Conservation (phyloP, 2,888 invertebrate genomes). For the Agriotes lineatus region DNA sequence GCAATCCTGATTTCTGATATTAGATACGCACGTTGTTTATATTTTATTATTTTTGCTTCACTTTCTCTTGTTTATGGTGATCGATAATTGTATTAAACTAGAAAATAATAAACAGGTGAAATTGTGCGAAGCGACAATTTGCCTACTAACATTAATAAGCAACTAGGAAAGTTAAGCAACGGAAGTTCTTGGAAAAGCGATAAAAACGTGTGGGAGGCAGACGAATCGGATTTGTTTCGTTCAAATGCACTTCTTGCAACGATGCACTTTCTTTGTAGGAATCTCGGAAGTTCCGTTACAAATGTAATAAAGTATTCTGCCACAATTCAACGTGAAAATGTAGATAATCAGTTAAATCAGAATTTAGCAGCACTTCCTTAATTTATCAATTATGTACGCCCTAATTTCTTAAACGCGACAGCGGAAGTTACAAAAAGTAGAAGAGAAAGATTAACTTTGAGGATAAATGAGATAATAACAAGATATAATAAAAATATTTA, state of each 20-base stretch:
- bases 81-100: neutral
- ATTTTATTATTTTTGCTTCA: conserved; percentile 4
- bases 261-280: conserved; percentile 11
- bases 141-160: conserved; percentile 4
- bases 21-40: neutral
- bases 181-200: neutral
- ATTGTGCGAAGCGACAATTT: neutral
- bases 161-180: neutral
- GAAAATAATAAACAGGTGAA: conserved; percentile 8
- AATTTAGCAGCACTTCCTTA: no score
- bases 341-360: neutral
- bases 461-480: no score
- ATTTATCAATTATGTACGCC: no score
- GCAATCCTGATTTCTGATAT: neutral
- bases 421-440: no score
- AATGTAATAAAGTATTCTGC: neutral
- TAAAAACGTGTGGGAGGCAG: neutral
- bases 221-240: conserved; percentile 8
- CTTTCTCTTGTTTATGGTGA: conserved; percentile 1
- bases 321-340: conserved; percentile 1
- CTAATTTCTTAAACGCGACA: no score
- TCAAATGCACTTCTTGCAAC: conserved; percentile 10
- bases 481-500: no score
- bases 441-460: no score
- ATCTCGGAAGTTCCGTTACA: conserved; percentile 6